Conservation (phyloP, 2,113 vertebrate species). For the Myotis yumanensis region DNA sequence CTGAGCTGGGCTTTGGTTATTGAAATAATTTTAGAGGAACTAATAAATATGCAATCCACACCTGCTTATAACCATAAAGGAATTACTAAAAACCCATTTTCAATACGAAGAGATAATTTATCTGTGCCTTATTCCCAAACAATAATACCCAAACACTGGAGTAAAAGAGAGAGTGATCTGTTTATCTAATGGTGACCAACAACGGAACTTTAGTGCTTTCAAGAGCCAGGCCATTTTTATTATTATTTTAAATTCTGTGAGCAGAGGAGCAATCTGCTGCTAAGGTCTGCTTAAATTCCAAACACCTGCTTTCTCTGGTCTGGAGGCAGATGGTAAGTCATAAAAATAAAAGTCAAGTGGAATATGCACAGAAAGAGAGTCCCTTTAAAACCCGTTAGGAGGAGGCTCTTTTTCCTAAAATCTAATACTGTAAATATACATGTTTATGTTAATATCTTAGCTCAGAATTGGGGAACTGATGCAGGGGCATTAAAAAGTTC, state of each 20-base stretch:
- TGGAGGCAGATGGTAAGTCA: slow-evolving; percentile 61
- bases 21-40: slow-evolving; percentile 42
- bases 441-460: slow-evolving; percentile 17
- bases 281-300: background rate
- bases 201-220: slow-evolving; percentile 22
- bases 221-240: slow-evolving; percentile 35
- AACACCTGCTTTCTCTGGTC: slow-evolving; percentile 65
- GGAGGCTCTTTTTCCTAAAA: slow-evolving; percentile 29
- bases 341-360: slow-evolving; percentile 68
- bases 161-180: background rate
- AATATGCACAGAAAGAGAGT: slow-evolving; percentile 37
- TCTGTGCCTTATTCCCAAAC: slow-evolving; percentile 43
- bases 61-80: slow-evolving; percentile 36
- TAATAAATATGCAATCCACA: background rate
- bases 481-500: background rate
- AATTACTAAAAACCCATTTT: slow-evolving; percentile 28
- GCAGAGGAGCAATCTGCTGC: slow-evolving; percentile 50
- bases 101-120: slow-evolving; percentile 29
- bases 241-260: slow-evolving; percentile 51
- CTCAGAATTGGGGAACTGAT: slow-evolving; percentile 27
- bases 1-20: background rate
- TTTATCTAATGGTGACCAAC: background rate
- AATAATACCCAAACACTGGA: slow-evolving; percentile 42
- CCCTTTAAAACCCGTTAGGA: slow-evolving; percentile 50
- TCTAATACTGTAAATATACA: slow-evolving; percentile 34